Percentiles rank a stretch among this genome's conserved stretches.
These are phyloP conservation scores for Forbesichthys papilliferus DNA, from an alignment of 2,113 vertebrate species.

Conservation along the genomic window DNA sequence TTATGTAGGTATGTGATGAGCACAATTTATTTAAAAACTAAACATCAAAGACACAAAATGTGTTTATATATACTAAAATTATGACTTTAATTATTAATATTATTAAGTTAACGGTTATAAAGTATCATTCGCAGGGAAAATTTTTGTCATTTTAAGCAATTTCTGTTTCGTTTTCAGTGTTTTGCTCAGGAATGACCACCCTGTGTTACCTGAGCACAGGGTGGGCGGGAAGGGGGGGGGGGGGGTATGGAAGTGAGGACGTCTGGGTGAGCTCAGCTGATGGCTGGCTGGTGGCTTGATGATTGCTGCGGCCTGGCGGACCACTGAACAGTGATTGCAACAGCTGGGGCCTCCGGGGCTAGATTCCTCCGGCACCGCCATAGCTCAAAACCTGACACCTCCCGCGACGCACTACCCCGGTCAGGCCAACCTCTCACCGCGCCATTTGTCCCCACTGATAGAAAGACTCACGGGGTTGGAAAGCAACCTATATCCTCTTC, in stretches of 20 bases:
- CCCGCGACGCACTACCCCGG: slow-evolving; percentile 65
- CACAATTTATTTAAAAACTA: no score
- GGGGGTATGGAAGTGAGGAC: slow-evolving; percentile 43
- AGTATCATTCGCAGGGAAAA: background rate
- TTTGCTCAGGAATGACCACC: slow-evolving; percentile 29
- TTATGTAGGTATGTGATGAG: no score
- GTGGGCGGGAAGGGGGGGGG: slow-evolving; percentile 52
- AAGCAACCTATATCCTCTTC: slow-evolving; percentile 62
- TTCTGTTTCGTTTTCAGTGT: background rate
- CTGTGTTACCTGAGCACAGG: background rate
- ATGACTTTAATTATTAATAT: no score
- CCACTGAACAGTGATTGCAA: slow-evolving; percentile 76
- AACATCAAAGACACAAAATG: no score
- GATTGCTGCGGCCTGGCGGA: slow-evolving; percentile 78
- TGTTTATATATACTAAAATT: no score
- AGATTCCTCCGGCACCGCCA: slow-evolving; percentile 66
- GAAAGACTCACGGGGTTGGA: slow-evolving; percentile 59
- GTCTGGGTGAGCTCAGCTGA: slow-evolving; percentile 70
- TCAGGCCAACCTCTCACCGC: slow-evolving; percentile 61
- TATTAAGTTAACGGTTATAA: no score
- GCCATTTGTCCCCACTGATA: slow-evolving; percentile 71
- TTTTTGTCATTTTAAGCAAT: background rate
- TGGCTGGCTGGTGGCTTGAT: slow-evolving; percentile 76
- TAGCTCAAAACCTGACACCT: slow-evolving; percentile 73
- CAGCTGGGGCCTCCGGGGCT: slow-evolving; percentile 71